Base-by-base conservation (phyloP, 2,113 vertebrate genomes). In the Anhinga anhinga region DNA sequence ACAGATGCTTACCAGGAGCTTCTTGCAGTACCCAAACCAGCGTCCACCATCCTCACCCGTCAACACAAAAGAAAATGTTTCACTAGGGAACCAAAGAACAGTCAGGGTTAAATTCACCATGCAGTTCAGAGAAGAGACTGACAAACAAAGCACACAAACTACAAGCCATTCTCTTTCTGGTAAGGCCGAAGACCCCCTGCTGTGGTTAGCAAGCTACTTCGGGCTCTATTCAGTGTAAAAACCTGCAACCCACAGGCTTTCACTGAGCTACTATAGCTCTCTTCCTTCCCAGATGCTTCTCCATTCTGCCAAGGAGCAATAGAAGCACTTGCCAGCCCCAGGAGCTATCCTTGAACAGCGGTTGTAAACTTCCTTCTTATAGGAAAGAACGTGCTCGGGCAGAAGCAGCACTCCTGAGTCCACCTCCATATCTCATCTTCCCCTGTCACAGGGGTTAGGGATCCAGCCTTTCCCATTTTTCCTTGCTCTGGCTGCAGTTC, bases 1-100 rank as follows among this genome's bases (percentile, higher is more conserved):
- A 42, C n/a, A 83, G 20, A 26, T 78, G 98, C 99, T 99, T 98
- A 99, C 99, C 99, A 99, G 97, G 87, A 99, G 99, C 98, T 99
- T 99, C 95, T 98, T 99, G 98, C 99, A 99, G 97, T 99, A 99
- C 88, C 99, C 99, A 96, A 99, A 99, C 99, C 99, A 99, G 88
- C 99, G 99, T 95, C 99, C 99, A 83, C 99, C 99, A 34, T 99
- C 99, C 97, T 99, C 99, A 47, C 99, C 99, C 21, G 99, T 99
- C 96, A 99, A 96, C 81, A 99, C 99, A 27, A 99, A 99, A 65
- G 99, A 99, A 97, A 99, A 99, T 0, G 99, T 99, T 98, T 99
- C 99, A 93, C 99, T 99, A 97, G 20, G 95, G 95, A 88, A 20
- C 40, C 92, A 93, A 95, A n/a, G 83, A 63, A 92, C 20, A 97